Conservation (phyloP, 2,113 vertebrate genomes). For the Tringa solitaria region DNA sequence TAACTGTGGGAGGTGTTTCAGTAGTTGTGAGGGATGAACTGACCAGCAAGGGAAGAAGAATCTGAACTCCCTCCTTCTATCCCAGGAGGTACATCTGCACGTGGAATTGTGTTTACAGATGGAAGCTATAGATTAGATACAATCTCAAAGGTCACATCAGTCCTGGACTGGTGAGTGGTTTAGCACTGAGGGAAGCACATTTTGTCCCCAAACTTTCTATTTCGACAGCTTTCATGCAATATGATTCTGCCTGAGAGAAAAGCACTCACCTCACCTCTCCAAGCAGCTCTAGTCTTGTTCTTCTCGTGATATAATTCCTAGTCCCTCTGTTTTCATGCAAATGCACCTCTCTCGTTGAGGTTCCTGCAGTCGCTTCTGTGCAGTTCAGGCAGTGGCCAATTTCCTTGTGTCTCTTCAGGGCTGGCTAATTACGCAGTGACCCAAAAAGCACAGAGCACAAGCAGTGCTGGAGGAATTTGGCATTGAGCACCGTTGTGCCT, state of each 20-base stretch:
- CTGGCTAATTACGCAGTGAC: background rate
- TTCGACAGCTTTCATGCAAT: background rate
- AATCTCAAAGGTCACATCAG: background rate
- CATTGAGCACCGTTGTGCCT: background rate
- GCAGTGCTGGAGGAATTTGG: background rate
- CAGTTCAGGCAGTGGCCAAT: background rate
- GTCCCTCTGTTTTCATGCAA: background rate
- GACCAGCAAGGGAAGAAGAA: background rate
- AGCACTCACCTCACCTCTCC: background rate
- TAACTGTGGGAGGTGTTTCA: background rate
- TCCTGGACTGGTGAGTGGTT: background rate
- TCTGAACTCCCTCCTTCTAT: background rate
- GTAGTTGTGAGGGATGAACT: background rate
- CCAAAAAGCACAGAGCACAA: constrained; percentile 7
- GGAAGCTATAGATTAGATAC: background rate
- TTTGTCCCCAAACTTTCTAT: background rate
- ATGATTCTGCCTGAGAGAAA: background rate
- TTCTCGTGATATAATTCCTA: background rate
- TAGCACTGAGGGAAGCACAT: background rate
- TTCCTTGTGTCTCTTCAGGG: background rate
- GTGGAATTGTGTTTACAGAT: background rate
- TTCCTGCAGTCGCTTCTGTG: background rate
- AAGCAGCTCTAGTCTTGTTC: background rate
- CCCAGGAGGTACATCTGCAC: background rate
- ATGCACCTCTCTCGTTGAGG: background rate